Evolutionary conservation across 2,888 invertebrate species (phyloP).

Genomic region (Pardosa pseudoannulata): DNA sequence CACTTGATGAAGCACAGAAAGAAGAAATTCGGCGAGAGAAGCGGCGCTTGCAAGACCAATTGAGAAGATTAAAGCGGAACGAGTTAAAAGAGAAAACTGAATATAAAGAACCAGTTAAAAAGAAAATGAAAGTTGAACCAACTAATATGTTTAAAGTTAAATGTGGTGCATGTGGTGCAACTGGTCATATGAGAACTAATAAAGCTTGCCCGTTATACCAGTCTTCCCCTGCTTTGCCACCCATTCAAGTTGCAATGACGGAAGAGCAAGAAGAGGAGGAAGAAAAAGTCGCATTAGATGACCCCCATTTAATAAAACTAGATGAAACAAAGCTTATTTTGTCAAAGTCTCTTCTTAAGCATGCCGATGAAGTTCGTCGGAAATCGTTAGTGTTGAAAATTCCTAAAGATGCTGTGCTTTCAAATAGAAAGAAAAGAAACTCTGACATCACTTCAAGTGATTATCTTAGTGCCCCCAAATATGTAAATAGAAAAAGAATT

Average conservation of each 20-base stretch:
- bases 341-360: constrained; percentile 90
- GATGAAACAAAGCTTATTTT: constrained; percentile 96
- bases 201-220: constrained; percentile 96
- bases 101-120: constrained; percentile 47
- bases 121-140: constrained; percentile 38
- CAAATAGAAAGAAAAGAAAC: constrained; percentile 82
- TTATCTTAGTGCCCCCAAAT: constrained; percentile 89
- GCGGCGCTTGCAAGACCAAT: constrained; percentile 95
- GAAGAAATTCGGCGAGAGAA: constrained; percentile 99
- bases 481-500: constrained; percentile 92
- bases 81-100: constrained; percentile 83
- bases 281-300: constrained; percentile 86
- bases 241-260: constrained; percentile 84
- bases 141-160: constrained; percentile 81
- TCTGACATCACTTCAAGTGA: constrained; percentile 88
- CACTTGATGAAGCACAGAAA: constrained; percentile 93
- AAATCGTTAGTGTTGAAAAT: constrained; percentile 87
- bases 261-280: constrained; percentile 89
- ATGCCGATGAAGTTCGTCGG: constrained; percentile 90
- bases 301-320: constrained; percentile 91
- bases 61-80: constrained; percentile 94
- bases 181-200: constrained; percentile 91
- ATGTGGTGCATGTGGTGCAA: constrained; percentile 96
- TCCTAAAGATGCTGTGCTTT: constrained; percentile 84
- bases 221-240: constrained; percentile 77